These are phyloP conservation scores for Sebastolobus alascanus DNA, from an alignment of 2,797 vertebrate species.

Conservation along the genomic window DNA sequence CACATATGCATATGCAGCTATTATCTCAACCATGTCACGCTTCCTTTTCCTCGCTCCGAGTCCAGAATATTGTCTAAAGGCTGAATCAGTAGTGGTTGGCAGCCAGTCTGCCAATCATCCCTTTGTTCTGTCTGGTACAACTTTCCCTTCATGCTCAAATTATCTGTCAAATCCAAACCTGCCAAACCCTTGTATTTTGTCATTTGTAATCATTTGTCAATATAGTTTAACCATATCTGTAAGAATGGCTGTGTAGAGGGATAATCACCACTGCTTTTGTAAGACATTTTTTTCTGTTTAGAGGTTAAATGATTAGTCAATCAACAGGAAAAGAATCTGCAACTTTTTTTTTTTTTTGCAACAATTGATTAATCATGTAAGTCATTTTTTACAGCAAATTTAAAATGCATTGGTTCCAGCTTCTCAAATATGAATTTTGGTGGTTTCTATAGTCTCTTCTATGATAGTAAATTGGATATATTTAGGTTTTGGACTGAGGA, in stretches of 20 bases:
- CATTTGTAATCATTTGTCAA: background rate
- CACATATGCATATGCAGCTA: conserved; percentile 34
- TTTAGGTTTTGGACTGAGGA: background rate
- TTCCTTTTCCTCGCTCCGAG: conserved; percentile 10
- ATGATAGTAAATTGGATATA: background rate
- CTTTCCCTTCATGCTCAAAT: background rate
- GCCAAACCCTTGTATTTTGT: background rate
- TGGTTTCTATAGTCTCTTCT: background rate
- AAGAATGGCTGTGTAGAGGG: background rate
- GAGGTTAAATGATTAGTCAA: background rate
- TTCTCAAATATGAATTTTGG: background rate
- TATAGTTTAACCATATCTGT: background rate
- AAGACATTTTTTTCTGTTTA: background rate
- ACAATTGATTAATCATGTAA: background rate
- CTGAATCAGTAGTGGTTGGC: conserved; percentile 25
- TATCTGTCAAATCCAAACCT: background rate
- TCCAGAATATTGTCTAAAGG: conserved; percentile 46
- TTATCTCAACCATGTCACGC: conserved; percentile 44
- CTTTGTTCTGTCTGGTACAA: conserved; percentile 1
- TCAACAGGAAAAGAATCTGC: background rate
- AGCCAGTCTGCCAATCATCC: conserved; percentile 6
- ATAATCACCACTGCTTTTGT: background rate
- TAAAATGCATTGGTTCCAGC: background rate
- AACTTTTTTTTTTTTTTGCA: background rate
- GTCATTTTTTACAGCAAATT: background rate